phyloP scores from a whole-genome alignment of 2,888 invertebrate species.

The Campaea margaritaria region DNA sequence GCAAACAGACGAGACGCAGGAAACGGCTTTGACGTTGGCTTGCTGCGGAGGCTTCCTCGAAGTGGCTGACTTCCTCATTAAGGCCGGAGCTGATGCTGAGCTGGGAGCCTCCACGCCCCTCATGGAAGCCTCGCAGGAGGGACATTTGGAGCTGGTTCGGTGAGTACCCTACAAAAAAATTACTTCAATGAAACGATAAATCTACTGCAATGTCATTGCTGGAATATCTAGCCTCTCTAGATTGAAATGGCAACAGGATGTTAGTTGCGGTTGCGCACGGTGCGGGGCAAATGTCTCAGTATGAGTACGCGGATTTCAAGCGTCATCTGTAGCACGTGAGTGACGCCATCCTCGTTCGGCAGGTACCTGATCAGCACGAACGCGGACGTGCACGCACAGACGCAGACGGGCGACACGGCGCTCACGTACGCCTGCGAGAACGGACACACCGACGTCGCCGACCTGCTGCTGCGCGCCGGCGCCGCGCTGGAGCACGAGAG shows the following conservation, averaged over 20 bases:
- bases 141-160: conserved; percentile 96
- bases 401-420: conserved; percentile 97
- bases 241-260: no score
- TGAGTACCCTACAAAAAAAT: conserved; percentile 33
- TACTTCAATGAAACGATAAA: no score
- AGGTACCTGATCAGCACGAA: conserved; percentile 92
- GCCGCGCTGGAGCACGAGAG: conserved; percentile 98
- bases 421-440: conserved; percentile 99
- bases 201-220: no score
- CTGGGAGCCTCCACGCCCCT: conserved; percentile 98
- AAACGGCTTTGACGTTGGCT: conserved; percentile 96
- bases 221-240: no score
- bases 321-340: no score
- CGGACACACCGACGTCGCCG: conserved; percentile 98
- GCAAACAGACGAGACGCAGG: conserved; percentile 99
- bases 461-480: conserved; percentile 94
- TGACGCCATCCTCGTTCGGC: conserved; percentile 9
- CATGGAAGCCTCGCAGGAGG: conserved; percentile 99
- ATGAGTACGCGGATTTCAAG: no score
- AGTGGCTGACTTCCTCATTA: conserved; percentile 95
- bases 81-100: conserved; percentile 97
- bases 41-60: conserved; percentile 98
- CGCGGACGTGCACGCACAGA: conserved; percentile 97
- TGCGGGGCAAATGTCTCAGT: no score
- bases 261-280: no score